Conservation (phyloP, 2,113 vertebrate genomes). For the Alligator mississippiensis region DNA sequence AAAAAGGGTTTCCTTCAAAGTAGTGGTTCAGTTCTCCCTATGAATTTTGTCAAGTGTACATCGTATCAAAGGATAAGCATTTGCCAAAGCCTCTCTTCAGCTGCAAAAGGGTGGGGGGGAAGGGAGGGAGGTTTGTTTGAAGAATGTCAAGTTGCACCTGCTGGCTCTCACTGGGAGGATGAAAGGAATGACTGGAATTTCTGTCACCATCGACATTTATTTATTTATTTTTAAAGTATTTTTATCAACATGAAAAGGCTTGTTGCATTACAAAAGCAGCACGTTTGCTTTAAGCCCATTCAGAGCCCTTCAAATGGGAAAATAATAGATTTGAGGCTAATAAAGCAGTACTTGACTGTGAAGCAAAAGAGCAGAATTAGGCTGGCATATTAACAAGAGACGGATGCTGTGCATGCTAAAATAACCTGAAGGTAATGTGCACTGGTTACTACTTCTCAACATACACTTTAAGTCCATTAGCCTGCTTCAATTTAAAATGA, state of each 20-base stretch:
- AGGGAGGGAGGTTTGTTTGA: conserved; percentile 76
- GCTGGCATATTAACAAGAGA: conserved; percentile 58
- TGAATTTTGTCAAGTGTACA: conserved; percentile 82
- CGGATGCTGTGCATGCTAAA: conserved; percentile 24
- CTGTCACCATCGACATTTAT: conserved; percentile 75
- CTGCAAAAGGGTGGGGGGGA: conserved; percentile 50
- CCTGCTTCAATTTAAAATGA: neutral
- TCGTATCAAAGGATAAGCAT: conserved; percentile 81
- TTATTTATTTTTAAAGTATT: conserved; percentile 73
- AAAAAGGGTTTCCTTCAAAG: conserved; percentile 81
- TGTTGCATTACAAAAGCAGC: conserved; percentile 58
- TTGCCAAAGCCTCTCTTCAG: conserved; percentile 78
- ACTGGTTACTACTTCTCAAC: neutral
- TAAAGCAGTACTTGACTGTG: conserved; percentile 72
- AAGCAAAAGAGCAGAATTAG: conserved; percentile 74
- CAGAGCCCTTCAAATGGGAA: conserved; percentile 58
- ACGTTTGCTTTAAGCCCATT: conserved; percentile 65
- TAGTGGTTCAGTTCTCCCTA: conserved; percentile 71
- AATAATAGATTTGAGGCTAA: conserved; percentile 69
- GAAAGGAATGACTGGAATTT: conserved; percentile 74
- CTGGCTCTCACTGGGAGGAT: conserved; percentile 70
- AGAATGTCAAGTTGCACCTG: conserved; percentile 76
- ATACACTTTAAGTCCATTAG: conserved; percentile 16
- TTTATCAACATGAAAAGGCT: conserved; percentile 72
- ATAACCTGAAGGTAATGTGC: conserved; percentile 23